Evolutionary conservation across 2,113 vertebrate species (phyloP).

Genomic region (Eulemur rufifrons): DNA sequence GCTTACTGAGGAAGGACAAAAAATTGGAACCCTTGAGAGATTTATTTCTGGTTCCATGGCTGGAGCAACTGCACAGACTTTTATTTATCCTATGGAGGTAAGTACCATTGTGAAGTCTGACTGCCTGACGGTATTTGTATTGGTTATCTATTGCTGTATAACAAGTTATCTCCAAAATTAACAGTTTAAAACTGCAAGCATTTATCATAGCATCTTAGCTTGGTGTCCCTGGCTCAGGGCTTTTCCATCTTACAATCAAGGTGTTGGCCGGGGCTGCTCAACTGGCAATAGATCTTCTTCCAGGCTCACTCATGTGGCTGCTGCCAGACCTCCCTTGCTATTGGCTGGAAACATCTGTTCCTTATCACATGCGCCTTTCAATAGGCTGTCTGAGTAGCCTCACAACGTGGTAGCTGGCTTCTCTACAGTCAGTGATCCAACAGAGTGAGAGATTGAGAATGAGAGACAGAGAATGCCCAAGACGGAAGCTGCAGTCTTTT

Average conservation of each 20-base stretch:
- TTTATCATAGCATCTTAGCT: background rate
- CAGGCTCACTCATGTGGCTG: background rate
- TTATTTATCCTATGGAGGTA: conserved; percentile 99
- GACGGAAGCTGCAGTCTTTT: background rate
- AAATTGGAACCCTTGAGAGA: conserved; percentile 89
- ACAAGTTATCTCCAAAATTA: background rate
- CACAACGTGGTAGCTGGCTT: background rate
- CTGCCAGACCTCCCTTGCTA: background rate
- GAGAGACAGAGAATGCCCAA: background rate
- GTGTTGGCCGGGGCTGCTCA: background rate
- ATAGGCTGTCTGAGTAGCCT: background rate
- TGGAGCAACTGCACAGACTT: conserved; percentile 95
- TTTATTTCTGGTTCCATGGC: conserved; percentile 96
- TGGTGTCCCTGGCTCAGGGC: background rate
- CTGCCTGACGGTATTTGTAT: background rate
- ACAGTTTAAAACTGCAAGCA: background rate
- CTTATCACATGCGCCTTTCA: background rate
- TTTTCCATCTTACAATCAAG: background rate
- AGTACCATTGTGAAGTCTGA: background rate
- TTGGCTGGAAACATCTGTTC: background rate
- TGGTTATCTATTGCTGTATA: background rate
- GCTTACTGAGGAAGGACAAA: conserved; percentile 89
- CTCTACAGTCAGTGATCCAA: background rate
- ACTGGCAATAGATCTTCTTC: background rate
- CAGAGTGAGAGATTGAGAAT: background rate